Conservation (phyloP, 2,113 vertebrate genomes). For the Ranitomeya imitator region DNA sequence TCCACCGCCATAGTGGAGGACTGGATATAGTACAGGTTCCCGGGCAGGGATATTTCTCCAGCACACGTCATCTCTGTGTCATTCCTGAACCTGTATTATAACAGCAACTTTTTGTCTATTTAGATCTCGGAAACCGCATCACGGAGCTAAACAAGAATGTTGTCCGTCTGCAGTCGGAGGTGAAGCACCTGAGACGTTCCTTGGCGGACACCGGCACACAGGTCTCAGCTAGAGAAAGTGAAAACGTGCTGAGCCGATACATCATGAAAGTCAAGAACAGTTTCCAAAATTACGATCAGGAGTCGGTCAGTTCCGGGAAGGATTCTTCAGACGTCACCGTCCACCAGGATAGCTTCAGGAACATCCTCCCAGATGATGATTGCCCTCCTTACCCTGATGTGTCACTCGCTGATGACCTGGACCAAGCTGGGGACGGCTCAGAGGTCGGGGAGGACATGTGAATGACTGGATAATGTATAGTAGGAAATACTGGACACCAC, state of each 20-base stretch:
- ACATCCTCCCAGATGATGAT: slow-evolving; percentile 17
- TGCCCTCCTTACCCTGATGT: slow-evolving; percentile 45
- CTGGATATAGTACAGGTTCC: background rate
- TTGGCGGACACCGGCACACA: slow-evolving; percentile 23
- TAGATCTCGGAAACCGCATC: slow-evolving; percentile 85
- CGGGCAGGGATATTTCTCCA: background rate
- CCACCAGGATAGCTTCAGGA: slow-evolving; percentile 54
- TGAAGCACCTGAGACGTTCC: slow-evolving; percentile 71
- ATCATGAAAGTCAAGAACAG: slow-evolving; percentile 82
- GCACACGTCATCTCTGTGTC: no score
- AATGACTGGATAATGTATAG: background rate
- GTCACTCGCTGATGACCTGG: background rate
- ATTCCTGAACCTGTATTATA: no score
- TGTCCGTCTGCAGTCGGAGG: slow-evolving; percentile 74
- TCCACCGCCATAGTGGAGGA: background rate
- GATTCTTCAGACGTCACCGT: slow-evolving; percentile 65
- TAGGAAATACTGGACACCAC: background rate
- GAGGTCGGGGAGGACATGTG: slow-evolving; percentile 27
- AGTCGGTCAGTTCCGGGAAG: slow-evolving; percentile 49
- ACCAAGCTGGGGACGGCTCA: background rate
- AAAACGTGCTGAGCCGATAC: slow-evolving; percentile 79
- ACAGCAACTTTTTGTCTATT: background rate
- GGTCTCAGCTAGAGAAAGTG: slow-evolving; percentile 56
- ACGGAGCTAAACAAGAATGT: slow-evolving; percentile 83
- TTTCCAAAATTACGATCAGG: slow-evolving; percentile 73